Conservation (phyloP, 1,140 invertebrate species). For the Anadara kagoshimensis region DNA sequence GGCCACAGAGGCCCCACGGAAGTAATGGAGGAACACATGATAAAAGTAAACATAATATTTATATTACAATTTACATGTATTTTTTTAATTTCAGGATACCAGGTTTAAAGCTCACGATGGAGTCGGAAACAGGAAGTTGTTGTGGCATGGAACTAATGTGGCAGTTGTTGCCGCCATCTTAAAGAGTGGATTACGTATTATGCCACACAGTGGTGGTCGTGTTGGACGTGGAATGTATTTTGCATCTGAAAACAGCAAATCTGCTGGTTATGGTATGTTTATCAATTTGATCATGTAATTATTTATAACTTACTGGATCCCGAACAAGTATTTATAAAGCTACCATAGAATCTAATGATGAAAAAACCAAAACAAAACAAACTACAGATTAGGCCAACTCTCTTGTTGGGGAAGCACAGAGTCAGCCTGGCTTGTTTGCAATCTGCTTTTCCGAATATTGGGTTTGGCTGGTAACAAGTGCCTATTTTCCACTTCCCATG, state of each 20-base stretch:
- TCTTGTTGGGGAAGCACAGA: too few species aligned
- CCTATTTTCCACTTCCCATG: too few species aligned
- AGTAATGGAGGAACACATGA: neutral
- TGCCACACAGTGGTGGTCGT: slow-evolving; percentile 76
- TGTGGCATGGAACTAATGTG: slow-evolving; percentile 77
- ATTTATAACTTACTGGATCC: too few species aligned
- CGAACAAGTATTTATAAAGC: too few species aligned
- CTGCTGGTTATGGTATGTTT: slow-evolving; percentile 70
- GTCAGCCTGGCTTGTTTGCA: too few species aligned
- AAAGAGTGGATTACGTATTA: slow-evolving; percentile 75
- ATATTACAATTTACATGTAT: neutral
- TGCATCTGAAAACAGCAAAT: slow-evolving; percentile 74
- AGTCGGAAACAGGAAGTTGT: slow-evolving; percentile 71
- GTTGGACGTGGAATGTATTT: slow-evolving; percentile 76
- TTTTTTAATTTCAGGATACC: slow-evolving; percentile 39
- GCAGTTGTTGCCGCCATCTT: slow-evolving; percentile 76
- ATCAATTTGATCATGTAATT: neutral
- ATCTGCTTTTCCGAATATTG: too few species aligned
- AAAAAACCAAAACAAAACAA: too few species aligned
- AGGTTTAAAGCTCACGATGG: slow-evolving; percentile 66
- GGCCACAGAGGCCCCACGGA: too few species aligned
- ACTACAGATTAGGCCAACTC: too few species aligned
- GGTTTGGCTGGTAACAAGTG: too few species aligned
- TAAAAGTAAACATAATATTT: neutral
- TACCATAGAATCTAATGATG: too few species aligned